A percentile compares a stretch with the other conserved stretches of the same genome.
phyloP scores from a whole-genome alignment of 2,113 vertebrate species.

The western clawed frog (Xenopus tropicalis) region DNA sequence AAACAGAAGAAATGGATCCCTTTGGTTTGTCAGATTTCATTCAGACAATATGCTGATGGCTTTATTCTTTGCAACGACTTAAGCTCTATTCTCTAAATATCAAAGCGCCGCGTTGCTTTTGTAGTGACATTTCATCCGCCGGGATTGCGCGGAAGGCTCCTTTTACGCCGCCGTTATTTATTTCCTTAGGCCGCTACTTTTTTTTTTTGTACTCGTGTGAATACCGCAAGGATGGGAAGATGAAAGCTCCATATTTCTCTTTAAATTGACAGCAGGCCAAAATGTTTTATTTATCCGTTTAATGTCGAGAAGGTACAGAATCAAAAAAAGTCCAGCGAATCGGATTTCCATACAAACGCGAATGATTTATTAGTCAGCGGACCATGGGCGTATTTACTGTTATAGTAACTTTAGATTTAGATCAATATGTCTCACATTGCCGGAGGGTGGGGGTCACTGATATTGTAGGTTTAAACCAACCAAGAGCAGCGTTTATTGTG shows the following conservation, averaged over 20 bases:
- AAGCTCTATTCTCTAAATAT: slow-evolving; percentile 35
- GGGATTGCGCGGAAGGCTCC: slow-evolving; percentile 31
- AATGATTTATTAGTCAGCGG: background rate
- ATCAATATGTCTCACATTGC: no score
- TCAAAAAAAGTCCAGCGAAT: background rate
- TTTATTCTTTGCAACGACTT: slow-evolving; percentile 38
- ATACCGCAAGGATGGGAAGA: slow-evolving; percentile 20
- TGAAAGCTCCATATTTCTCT: slow-evolving; percentile 40
- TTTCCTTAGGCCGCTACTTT: slow-evolving; percentile 26
- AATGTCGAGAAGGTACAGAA: slow-evolving; percentile 7
- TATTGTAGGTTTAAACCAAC: no score
- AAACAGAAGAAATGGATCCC: background rate
- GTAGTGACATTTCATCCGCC: slow-evolving; percentile 34
- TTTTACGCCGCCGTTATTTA: background rate
- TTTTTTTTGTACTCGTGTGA: slow-evolving; percentile 9
- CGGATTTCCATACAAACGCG: background rate
- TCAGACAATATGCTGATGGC: slow-evolving; percentile 30
- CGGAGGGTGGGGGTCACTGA: no score
- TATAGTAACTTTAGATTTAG: no score
- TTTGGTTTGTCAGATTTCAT: slow-evolving; percentile 29
- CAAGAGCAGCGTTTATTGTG: no score
- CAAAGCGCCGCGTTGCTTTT: slow-evolving; percentile 36
- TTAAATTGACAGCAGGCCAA: slow-evolving; percentile 20
- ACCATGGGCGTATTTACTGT: no score
- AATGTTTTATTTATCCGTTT: slow-evolving; percentile 32